phyloP scores from a whole-genome alignment of 2,797 vertebrate species.

The Percopsis omiscomaycus region DNA sequence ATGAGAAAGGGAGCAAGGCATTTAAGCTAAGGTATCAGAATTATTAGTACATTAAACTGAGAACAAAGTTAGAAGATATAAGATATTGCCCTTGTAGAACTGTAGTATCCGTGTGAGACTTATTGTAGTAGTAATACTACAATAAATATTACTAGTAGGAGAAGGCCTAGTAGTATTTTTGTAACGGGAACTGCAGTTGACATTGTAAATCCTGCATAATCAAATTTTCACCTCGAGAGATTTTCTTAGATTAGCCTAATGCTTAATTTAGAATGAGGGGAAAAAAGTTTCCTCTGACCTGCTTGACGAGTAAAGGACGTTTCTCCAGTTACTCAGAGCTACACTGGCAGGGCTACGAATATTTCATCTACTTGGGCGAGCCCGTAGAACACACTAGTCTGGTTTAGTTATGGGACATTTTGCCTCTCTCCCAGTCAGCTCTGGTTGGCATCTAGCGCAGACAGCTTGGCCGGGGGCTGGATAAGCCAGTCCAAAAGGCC shows the following conservation, averaged over 20 bases:
- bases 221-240: slow-evolving; percentile 26
- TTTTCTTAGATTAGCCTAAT: slow-evolving; percentile 33
- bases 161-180: slow-evolving; percentile 28
- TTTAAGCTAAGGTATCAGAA: neutral
- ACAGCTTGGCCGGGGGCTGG: slow-evolving; percentile 71
- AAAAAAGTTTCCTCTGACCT: slow-evolving; percentile 59
- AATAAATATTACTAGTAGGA: slow-evolving; percentile 40
- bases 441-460: slow-evolving; percentile 67
- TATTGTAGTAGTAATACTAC: too few species aligned
- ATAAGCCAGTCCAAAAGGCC: slow-evolving; percentile 68
- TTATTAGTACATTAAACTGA: slow-evolving; percentile 9
- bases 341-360: slow-evolving; percentile 43
- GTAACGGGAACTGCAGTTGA: slow-evolving; percentile 21
- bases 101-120: too few species aligned
- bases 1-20: slow-evolving; percentile 2
- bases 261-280: slow-evolving; percentile 38
- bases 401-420: slow-evolving; percentile 57
- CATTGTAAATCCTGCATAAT: slow-evolving; percentile 41
- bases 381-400: slow-evolving; percentile 49
- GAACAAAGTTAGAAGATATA: neutral
- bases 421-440: slow-evolving; percentile 63
- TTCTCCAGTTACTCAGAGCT: slow-evolving; percentile 54
- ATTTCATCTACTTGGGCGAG: slow-evolving; percentile 52
- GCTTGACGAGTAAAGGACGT: slow-evolving; percentile 73
- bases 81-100: too few species aligned